Evolutionary conservation across 2,888 invertebrate species (phyloP).

Genomic region (Eurytoma californica): DNA sequence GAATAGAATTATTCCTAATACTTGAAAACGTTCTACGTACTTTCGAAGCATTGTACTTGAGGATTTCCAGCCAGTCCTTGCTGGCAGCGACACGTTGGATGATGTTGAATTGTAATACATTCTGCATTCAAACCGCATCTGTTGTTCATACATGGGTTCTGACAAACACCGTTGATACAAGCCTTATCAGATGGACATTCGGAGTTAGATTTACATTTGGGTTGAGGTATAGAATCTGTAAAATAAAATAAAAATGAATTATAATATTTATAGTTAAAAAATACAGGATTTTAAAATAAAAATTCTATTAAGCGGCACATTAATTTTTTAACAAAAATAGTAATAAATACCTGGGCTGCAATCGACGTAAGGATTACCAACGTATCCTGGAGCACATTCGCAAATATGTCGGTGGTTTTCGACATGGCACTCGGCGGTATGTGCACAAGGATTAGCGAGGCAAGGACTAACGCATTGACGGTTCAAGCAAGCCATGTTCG

Average conservation of each 20-base stretch:
- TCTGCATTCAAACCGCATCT: slow-evolving; percentile 89
- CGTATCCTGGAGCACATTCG: slow-evolving; percentile 83
- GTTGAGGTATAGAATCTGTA: slow-evolving; percentile 74
- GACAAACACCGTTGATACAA: slow-evolving; percentile 87
- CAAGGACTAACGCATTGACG: slow-evolving; percentile 88
- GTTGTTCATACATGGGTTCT: slow-evolving; percentile 87
- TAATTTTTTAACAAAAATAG: neutral
- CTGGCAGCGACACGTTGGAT: slow-evolving; percentile 90
- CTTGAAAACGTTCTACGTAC: slow-evolving; percentile 78
- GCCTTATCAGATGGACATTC: slow-evolving; percentile 87
- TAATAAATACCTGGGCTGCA: slow-evolving; percentile 78
- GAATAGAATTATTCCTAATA: neutral
- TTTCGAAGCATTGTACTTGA: slow-evolving; percentile 88
- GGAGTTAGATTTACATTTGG: slow-evolving; percentile 84
- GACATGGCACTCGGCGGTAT: slow-evolving; percentile 86
- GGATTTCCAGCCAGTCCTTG: slow-evolving; percentile 93
- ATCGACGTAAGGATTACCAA: slow-evolving; percentile 88
- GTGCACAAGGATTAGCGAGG: slow-evolving; percentile 83
- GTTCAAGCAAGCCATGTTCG: slow-evolving; percentile 84
- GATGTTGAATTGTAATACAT: slow-evolving; percentile 86
- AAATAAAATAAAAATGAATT: slow-evolving; percentile 15
- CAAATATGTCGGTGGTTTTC: slow-evolving; percentile 86
- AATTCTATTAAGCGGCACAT: too few relatives aligned
- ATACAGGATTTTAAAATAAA: slow-evolving; percentile 5
- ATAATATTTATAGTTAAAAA: slow-evolving; percentile 11